Evolutionary conservation across 1,140 invertebrate genomes (phyloP), one percentile per base, ranked within the genome.

Genomic region (Trachymyrmex cornetzi): DNA sequence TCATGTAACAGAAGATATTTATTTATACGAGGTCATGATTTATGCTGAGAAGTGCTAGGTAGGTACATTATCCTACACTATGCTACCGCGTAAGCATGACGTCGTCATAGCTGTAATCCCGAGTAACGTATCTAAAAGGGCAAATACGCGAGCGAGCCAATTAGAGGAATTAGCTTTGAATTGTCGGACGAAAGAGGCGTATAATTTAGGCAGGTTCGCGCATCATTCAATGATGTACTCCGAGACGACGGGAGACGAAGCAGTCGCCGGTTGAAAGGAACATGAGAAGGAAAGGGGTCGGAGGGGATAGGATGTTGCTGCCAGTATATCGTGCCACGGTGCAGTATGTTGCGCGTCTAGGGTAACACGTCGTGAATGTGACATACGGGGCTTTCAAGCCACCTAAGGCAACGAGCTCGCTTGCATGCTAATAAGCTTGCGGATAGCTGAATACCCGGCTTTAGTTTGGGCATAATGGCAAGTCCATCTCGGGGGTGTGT

Each of bases 391-490:
- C 93, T 93, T 94, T 94, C 91, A 93, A 93, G 91, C 91, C 92
- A 94, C 93, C 93, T 93, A 94, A 94, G 90, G 93, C 93, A 94
- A 94, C 93, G 91, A 94, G 93, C 93, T 93, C 90, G 79, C 92
- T 94, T 92, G 94, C 94, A 94, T 94, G 93, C 94, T 94, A 94
- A 94, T 94, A 91, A 93, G 92, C 92, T 93, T 92, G 90, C 87
- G 90, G 90, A 93, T 93, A 89, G 91, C 89, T 93, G 93, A 93
- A 93, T 93, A 92, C 90, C 89, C 91, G 91, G 93, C 92, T 94
- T 94, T 93, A 94, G 93, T 94, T 93, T 93, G 87, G 90, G 90
- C 93, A 94, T 94, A 95, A 95, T 94, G 91, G 94, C 92, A 85
- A 94, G 93, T 94, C 94, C 94, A 94, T 94, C 94, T 93, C 92